These are phyloP conservation scores for Heterotis niloticus DNA, from an alignment of 2,113 vertebrate genomes.

Conservation along the genomic window DNA sequence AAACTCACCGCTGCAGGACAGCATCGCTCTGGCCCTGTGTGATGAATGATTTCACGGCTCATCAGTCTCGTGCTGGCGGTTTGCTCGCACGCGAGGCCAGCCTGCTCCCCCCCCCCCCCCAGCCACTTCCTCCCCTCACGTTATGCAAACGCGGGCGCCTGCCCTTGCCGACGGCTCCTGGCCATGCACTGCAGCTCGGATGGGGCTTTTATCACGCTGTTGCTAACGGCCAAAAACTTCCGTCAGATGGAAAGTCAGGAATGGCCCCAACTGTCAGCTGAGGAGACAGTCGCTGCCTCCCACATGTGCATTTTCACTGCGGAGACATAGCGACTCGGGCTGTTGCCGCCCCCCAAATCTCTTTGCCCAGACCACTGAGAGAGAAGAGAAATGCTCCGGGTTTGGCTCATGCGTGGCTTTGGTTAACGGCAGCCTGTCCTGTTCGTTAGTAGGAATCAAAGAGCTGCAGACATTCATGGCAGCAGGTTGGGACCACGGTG, in stretches of 20 bases:
- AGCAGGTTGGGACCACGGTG: not conserved
- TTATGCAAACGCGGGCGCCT: not conserved
- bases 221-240: not conserved
- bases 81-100: not conserved
- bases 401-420: not conserved
- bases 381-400: not conserved
- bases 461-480: not conserved
- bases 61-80: not conserved
- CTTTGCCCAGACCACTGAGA: not conserved
- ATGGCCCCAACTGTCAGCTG: not conserved
- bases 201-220: not conserved
- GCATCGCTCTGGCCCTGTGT: not conserved
- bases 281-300: not conserved
- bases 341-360: not conserved
- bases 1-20: conserved; percentile 4
- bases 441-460: not conserved
- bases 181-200: not conserved
- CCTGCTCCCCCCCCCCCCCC: not conserved
- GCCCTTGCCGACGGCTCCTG: not conserved
- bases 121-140: not conserved
- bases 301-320: not conserved
- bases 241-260: not conserved
- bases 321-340: not conserved
- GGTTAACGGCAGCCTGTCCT: not conserved
- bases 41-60: conserved; percentile 17